Percentiles rank a stretch among this genome's conserved stretches.
These are phyloP conservation scores for Eriocheir sinensis DNA, from an alignment of 1,140 invertebrate species.

Conservation along the genomic window DNA sequence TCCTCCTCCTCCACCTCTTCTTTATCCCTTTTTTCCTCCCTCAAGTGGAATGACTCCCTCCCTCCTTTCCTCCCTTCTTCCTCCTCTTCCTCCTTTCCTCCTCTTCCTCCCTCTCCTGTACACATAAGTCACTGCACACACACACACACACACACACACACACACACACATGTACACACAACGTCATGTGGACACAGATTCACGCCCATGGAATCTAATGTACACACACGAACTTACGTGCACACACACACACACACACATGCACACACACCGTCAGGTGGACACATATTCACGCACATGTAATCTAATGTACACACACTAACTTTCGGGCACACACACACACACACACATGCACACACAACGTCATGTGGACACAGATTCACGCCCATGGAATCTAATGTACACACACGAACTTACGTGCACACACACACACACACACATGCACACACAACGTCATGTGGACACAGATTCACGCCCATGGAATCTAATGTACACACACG, in stretches of 20 bases:
- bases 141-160: constrained; percentile 8
- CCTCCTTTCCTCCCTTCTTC: background rate
- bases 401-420: background rate
- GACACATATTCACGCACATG: no score
- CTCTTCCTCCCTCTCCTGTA: background rate
- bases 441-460: background rate
- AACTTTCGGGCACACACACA: background rate
- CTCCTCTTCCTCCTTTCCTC: background rate
- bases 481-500: background rate
- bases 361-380: no score
- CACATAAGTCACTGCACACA: no score
- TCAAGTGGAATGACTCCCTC: background rate
- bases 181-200: no score
- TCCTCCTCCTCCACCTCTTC: no score
- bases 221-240: background rate
- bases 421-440: background rate
- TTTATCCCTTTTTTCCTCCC: no score
- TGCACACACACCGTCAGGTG: no score
- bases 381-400: background rate
- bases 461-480: background rate
- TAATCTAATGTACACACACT: no score
- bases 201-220: no score
- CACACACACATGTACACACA: background rate
- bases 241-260: background rate
- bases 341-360: background rate